phyloP scores from a whole-genome alignment of 35 echinoderm and acorn worm species.

The Apostichopus japonicus region DNA sequence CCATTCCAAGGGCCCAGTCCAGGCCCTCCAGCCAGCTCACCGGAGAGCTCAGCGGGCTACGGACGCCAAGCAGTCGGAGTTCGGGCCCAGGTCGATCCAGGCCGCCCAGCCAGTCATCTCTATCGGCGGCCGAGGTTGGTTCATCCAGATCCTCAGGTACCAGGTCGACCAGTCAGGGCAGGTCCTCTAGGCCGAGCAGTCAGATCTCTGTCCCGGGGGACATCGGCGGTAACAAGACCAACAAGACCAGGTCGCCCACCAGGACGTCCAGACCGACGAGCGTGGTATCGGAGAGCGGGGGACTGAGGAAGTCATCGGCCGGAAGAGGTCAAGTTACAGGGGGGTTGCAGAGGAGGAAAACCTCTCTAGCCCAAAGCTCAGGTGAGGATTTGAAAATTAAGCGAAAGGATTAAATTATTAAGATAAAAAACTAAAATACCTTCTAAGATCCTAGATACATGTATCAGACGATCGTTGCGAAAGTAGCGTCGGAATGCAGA shows the following conservation, averaged over 20 bases:
- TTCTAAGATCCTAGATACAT: too few species aligned
- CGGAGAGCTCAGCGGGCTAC: neutral
- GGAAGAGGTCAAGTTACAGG: slow-evolving; percentile 10
- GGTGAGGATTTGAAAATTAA: neutral
- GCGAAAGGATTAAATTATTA: neutral
- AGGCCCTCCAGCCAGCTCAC: slow-evolving; percentile 41
- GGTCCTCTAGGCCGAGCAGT: slow-evolving; percentile 32
- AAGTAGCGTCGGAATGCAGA: too few species aligned
- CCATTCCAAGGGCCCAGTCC: slow-evolving; percentile 44
- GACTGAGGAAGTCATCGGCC: slow-evolving; percentile 1
- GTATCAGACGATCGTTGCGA: too few species aligned
- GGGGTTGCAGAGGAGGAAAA: slow-evolving; percentile 15
- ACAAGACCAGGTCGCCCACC: slow-evolving; percentile 36
- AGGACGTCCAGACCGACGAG: slow-evolving; percentile 26
- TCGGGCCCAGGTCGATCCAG: slow-evolving; percentile 9
- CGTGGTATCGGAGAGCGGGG: slow-evolving; percentile 36
- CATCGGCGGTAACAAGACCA: slow-evolving; percentile 6
- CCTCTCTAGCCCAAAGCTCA: slow-evolving; percentile 31
- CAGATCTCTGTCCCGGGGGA: slow-evolving; percentile 42
- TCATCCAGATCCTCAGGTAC: neutral
- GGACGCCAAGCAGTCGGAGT: neutral
- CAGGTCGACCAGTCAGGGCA: slow-evolving; percentile 1
- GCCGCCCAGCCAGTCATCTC: slow-evolving; percentile 19
- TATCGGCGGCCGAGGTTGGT: neutral
- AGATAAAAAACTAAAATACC: neutral